These are phyloP conservation scores for Entomobrya multifasciata DNA, from an alignment of 2,888 invertebrate species.

Conservation along the genomic window DNA sequence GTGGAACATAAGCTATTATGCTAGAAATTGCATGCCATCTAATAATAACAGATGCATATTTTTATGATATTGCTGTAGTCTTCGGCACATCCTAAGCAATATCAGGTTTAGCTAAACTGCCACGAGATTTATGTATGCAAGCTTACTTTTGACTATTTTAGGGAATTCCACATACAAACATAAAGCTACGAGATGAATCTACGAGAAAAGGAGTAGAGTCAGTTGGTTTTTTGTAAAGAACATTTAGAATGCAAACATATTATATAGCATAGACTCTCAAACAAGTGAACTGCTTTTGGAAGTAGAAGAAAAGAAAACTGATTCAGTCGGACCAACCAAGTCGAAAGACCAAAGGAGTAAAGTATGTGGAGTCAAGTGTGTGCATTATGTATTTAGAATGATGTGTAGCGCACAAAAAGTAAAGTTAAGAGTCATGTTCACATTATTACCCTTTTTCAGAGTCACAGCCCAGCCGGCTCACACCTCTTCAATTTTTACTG, in stretches of 20 bases:
- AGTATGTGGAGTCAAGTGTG: neutral
- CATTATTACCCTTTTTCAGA: conserved; percentile 63
- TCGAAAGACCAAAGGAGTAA: neutral
- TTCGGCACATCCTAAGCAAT: neutral
- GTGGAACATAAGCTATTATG: neutral
- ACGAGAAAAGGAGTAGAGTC: neutral
- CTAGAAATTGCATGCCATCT: neutral
- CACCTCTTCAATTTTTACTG: conserved; percentile 72
- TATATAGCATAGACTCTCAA: too few species aligned
- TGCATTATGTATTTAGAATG: neutral
- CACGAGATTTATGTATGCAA: conserved; percentile 49
- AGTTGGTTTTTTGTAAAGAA: too few species aligned
- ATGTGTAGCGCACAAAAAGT: neutral
- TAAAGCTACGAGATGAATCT: neutral
- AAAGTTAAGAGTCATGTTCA: conserved; percentile 59
- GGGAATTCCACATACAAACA: neutral
- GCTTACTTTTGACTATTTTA: neutral
- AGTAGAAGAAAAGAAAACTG: conserved; percentile 28
- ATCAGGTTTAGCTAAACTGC: conserved; percentile 16
- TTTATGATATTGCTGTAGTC: neutral
- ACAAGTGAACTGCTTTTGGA: too few species aligned
- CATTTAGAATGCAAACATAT: neutral
- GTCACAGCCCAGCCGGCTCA: conserved; percentile 62
- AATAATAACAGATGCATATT: neutral
- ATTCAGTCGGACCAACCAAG: neutral